These are phyloP conservation scores for Drosophila aldrichi DNA, from an alignment of 2,888 invertebrate species.

Conservation along the genomic window DNA sequence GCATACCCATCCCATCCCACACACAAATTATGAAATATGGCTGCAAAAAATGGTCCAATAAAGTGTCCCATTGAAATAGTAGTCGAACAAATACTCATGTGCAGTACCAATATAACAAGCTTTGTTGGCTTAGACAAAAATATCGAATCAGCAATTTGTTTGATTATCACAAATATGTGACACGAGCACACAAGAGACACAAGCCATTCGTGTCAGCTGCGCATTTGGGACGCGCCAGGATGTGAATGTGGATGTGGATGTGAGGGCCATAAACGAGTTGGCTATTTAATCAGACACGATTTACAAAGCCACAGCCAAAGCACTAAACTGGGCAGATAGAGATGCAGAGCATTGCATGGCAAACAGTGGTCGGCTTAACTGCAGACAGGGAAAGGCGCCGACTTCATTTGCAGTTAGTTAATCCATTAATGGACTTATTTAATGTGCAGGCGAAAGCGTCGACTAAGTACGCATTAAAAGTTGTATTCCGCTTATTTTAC, in stretches of 20 bases:
- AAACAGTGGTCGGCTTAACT: not conserved
- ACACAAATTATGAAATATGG: not conserved
- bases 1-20: not conserved
- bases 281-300: slow-evolving; percentile 16
- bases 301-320: not conserved
- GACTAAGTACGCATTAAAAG: not conserved
- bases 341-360: not conserved
- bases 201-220: slow-evolving; percentile 10
- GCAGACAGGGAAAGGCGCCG: not conserved
- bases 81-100: not conserved
- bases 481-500: not conserved
- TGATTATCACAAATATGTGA: slow-evolving; percentile 8
- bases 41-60: not conserved
- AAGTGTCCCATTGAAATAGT: not conserved
- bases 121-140: slow-evolving; percentile 5
- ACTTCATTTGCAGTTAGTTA: slow-evolving; percentile 3
- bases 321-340: not conserved
- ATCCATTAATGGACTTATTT: slow-evolving; percentile 1
- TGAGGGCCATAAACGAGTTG: slow-evolving; percentile 2
- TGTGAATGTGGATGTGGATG: not conserved
- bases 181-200: not conserved
- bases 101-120: not conserved
- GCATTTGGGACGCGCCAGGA: not conserved
- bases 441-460: not conserved
- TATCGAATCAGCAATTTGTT: slow-evolving; percentile 17